phyloP scores from a whole-genome alignment of 35 echinoderm and acorn worm genomes.

The Holothuria glaberrima region DNA sequence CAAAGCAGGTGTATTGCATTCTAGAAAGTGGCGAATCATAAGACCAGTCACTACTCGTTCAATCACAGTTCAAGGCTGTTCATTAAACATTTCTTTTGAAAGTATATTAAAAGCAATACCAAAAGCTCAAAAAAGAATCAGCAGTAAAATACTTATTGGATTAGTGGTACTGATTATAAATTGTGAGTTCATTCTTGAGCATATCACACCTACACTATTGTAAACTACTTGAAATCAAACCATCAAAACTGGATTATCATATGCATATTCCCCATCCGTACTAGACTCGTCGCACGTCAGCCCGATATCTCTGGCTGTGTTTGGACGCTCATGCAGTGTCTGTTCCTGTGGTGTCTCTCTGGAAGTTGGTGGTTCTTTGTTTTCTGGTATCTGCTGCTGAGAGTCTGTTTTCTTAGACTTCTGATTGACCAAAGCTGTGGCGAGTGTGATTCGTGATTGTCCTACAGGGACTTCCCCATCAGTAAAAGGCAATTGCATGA shows the following conservation, averaged over 20 bases:
- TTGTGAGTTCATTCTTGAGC: too few relatives aligned
- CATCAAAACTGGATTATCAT: conserved; percentile 21
- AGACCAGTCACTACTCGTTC: too few relatives aligned
- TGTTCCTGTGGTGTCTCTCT: neutral
- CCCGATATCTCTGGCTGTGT: conserved; percentile 24
- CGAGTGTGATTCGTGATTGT: conserved; percentile 45
- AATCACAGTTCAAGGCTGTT: too few relatives aligned
- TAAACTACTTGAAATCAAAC: too few relatives aligned
- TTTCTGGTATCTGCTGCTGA: neutral
- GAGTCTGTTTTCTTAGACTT: conserved; percentile 39
- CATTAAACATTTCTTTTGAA: too few relatives aligned
- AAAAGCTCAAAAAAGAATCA: too few relatives aligned
- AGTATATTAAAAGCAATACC: too few relatives aligned
- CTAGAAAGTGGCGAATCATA: too few relatives aligned
- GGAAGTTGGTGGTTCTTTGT: neutral
- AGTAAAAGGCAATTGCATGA: conserved; percentile 48
- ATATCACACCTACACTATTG: too few relatives aligned
- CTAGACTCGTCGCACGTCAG: neutral
- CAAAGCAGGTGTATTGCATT: too few relatives aligned
- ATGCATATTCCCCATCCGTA: neutral
- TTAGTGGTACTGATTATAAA: too few relatives aligned
- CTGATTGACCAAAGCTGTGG: conserved; percentile 50
- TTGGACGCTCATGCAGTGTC: conserved; percentile 7
- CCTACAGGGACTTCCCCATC: conserved; percentile 45
- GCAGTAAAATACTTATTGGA: too few relatives aligned